Base-by-base conservation (phyloP, 2,113 vertebrate species). In the Pithys albifrons region DNA sequence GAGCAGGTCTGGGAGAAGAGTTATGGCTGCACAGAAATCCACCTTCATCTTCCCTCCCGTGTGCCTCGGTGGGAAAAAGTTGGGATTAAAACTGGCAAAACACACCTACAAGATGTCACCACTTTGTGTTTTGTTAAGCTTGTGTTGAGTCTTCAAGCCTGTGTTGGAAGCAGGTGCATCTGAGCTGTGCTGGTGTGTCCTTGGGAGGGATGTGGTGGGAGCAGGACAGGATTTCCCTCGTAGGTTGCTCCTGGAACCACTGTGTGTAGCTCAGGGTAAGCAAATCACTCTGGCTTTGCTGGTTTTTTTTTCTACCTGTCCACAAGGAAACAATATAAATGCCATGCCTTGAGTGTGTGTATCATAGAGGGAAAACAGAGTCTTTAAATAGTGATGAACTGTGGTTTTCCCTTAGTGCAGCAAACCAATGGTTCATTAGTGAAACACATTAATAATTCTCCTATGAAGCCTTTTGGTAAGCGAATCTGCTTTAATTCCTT, bases 401-500 rank as follows among this genome's bases (percentile, higher is more conserved):
- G 74, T 45, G 76, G 46, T 74, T 95, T 93, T 80, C 64, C 87
- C 71, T 80, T 29, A 52, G 66, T 59, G 82, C 84, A 84, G 48
- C 65, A 74, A 95, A 39, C 69, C 45, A 75, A n/a, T 29, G 67
- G 87, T 83, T 97, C 79, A 79, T 88, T 73, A 88, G 69, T 20
- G 51, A 65, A 87, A 82, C 43, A 19, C 33, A 35, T 94, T 94
- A 88, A 77, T 91, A 92, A 94, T 95, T 88, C 35, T 77, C 61
- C 74, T 43, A 64, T 6, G 72, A 81, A 67, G 52, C 71, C 79
- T 27, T 33, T 48, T 74, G 27, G n/a, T 61, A 48, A 61, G 66
- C 58, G 69, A 66, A 81, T 65, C 51, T 33, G 58, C 72, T 91
- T 94, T 81, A 94, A 88, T 86, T 93, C 88, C 85, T 91, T 87